phyloP scores from a whole-genome alignment of 2,113 vertebrate species.

The Lamprologus tigripictilis region DNA sequence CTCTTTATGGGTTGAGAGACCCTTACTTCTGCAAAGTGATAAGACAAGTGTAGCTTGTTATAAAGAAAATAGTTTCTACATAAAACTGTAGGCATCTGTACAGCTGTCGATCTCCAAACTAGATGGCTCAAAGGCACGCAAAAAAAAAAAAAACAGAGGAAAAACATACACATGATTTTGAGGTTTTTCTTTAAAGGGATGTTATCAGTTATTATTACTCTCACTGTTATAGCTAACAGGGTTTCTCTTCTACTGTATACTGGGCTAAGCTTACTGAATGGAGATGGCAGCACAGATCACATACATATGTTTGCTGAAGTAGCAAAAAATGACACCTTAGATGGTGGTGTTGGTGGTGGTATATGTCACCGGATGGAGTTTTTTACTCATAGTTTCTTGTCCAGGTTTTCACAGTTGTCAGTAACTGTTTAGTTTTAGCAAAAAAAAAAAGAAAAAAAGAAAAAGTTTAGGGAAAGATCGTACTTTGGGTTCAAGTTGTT shows the following conservation, averaged over 20 bases:
- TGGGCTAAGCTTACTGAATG: not conserved
- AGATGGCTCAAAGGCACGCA: not conserved
- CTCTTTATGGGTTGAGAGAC: not conserved
- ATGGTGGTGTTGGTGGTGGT: not conserved
- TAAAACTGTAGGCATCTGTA: not conserved
- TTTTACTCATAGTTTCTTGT: not conserved
- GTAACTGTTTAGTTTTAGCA: not conserved
- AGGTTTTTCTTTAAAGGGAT: not conserved
- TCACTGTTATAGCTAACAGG: not conserved
- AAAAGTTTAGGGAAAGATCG: not conserved
- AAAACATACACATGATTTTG: not conserved
- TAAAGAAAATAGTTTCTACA: not conserved
- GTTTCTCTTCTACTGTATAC: not conserved
- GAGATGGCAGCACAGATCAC: not conserved
- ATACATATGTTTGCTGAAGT: not conserved
- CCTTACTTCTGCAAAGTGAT: not conserved
- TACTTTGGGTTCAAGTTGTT: not conserved
- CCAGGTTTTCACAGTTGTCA: not conserved
- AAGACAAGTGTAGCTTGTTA: not conserved
- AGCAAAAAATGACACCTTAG: not conserved
- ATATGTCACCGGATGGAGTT: not conserved
- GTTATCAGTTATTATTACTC: not conserved
- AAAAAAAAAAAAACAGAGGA: fast-evolving
- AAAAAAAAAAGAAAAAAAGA: not conserved
- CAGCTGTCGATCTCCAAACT: not conserved